Base-by-base conservation (phyloP, 1,140 invertebrate genomes). In the Papilio glaucus region DNA sequence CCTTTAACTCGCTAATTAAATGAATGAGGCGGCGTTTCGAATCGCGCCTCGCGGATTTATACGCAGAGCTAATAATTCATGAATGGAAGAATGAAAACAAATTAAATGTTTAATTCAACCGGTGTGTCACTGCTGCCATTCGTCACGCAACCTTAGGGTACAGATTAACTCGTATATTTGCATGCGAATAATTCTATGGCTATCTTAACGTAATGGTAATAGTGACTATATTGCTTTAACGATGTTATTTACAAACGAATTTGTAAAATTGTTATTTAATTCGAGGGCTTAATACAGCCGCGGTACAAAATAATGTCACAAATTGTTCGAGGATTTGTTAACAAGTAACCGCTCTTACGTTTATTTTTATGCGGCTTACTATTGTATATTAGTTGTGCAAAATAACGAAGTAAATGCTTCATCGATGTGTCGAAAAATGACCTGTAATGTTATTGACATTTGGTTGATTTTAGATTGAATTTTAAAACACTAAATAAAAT, bases 281-380 rank as follows among this genome's bases (percentile, higher is more conserved):
- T 65, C 62, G 62, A 65, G 62, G 62, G 62, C 9, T 65, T 39
- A 65, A 65, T 65, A 39, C 62, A 41, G 13, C 29, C 62, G 62
- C 62, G 33, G 62, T 37, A 38, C 33, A 65, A 65, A 65, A 65
- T 65, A 65, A 65, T 65, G 62, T 65, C 62, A 29, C 62, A 65
- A 65, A 65, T 65, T 65, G 62, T 39, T 65, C 33, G 33, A 37
- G 62, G 62, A 65, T 65, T 65, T 65, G 62, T 65, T 65, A 65
- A 65, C 62, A 65, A 65, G 62, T 65, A 65, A 65, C 62, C 62
- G 37, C 62, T 65, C 62, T 65, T 65, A 65, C 62, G 62, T 65
- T 65, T 65, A 37, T 65, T 65, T 65, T 65, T 65, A 65, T 65
- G 62, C 37, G 62, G 62, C 62, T 65, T 61, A 29, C 62, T 24